Evolutionary conservation across 2,113 vertebrate genomes (phyloP), one percentile per base, ranked within the genome.

Genomic region (Ameiurus melas): DNA sequence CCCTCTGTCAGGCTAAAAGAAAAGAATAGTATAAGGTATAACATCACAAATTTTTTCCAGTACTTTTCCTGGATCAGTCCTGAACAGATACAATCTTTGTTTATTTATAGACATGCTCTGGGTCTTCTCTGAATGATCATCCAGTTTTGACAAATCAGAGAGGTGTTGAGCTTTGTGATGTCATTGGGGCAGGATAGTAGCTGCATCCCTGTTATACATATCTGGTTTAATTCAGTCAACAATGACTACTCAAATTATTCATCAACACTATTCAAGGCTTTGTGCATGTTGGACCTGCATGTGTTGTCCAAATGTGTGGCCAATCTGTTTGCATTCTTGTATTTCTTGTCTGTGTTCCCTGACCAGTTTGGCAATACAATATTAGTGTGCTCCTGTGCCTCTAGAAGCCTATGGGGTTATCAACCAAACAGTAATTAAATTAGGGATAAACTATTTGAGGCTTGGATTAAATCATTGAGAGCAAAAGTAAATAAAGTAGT

Each of bases 31-130:
- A 62, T 19, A 51, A 68, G 68, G 39, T 75, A 53, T 81, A 87
- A 62, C 89, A 90, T 90, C n/a, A n/a, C 81, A 12, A 87, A n/a
- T 12, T n/a, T 16, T 79, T 13, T 53, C 25, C 8, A 51, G 36
- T n/a, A 12, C 8, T 4, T 81, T 57, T 25, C 25, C 53, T 20
- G 13, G 8, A 5, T 58, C 7, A 81, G 10, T 58, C 27, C 8
- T 82, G 8, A 58, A 57, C 51, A 80, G 51, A 13, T 27, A 55
- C 13, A 36, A 0, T 20, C 17, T 60, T 79, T 39, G 57, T 9
- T 20, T 7, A 70, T 87, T 80, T 89, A 87, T 85, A 89, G 43
- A 80, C 39, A 73, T 36, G 16, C 25, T 22, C 12, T 47, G 22
- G 43, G 8, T 57, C 2, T 57, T 86, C 78, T 80, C 27, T 14